These are phyloP conservation scores for Neotoxoptera formosana DNA, from an alignment of 1,140 invertebrate species.

Conservation along the genomic window DNA sequence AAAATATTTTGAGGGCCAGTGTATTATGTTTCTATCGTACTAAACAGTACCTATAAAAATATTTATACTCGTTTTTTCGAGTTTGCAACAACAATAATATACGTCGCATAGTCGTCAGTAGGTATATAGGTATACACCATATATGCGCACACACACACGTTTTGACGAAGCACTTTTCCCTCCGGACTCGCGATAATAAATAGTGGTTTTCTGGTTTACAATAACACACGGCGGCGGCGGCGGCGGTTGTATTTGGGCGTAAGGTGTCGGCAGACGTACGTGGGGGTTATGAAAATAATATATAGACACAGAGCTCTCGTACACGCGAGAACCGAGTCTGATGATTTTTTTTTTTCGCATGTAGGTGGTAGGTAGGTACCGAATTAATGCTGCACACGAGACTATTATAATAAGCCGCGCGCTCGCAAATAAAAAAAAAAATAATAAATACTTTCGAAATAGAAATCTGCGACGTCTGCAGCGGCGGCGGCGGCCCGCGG, in stretches of 20 bases:
- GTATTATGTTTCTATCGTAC: not conserved
- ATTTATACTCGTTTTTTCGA: not conserved
- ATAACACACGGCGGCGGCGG: not conserved
- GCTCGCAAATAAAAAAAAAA: slow-evolving; percentile 14
- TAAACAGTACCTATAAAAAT: not conserved
- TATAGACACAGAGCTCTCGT: not conserved
- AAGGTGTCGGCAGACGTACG: slow-evolving; percentile 34
- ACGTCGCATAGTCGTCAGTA: not conserved
- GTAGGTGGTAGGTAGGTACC: slow-evolving; percentile 24
- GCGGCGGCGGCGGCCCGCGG: no score
- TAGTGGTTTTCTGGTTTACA: slow-evolving; percentile 37
- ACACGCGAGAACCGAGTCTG: not conserved
- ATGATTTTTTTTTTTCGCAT: slow-evolving; percentile 39
- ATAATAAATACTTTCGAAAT: slow-evolving; percentile 44
- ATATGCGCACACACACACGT: not conserved
- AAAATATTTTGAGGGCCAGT: not conserved
- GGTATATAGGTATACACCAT: not conserved
- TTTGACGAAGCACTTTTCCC: slow-evolving; percentile 1
- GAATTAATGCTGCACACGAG: slow-evolving; percentile 38
- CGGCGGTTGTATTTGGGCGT: slow-evolving; percentile 3
- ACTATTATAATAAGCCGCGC: not conserved
- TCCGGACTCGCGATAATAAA: not conserved
- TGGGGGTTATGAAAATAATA: slow-evolving; percentile 38
- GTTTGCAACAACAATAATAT: not conserved
- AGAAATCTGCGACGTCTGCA: slow-evolving; percentile 15